Conservation (phyloP, 2,888 invertebrate genomes). For the Gastracanthus pulcherrimus region DNA sequence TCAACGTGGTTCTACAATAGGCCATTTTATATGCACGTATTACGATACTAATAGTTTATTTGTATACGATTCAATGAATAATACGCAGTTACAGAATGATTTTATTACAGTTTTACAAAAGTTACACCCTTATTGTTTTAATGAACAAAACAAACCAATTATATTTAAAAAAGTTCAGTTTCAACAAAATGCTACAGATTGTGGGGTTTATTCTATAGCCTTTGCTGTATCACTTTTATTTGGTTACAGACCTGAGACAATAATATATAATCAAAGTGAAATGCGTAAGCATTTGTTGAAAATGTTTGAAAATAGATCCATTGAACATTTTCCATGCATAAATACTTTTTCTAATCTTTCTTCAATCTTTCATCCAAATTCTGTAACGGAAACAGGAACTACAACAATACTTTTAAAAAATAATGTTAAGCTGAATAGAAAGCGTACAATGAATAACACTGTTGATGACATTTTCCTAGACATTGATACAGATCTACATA, state of each 20-base stretch:
- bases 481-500: background rate
- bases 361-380: background rate
- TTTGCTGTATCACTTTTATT: background rate
- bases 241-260: background rate
- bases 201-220: background rate
- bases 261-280: background rate
- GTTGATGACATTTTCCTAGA: background rate
- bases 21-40: too few relatives aligned
- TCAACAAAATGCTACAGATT: too few relatives aligned
- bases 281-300: background rate
- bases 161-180: too few relatives aligned
- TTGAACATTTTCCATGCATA: background rate
- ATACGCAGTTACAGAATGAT: too few relatives aligned
- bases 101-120: too few relatives aligned
- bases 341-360: background rate
- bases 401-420: background rate
- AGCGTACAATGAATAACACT: background rate
- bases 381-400: background rate
- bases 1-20: too few relatives aligned
- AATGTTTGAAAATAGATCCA: background rate
- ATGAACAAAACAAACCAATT: too few relatives aligned
- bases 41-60: too few relatives aligned
- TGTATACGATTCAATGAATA: too few relatives aligned
- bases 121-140: too few relatives aligned
- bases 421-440: background rate